These are phyloP conservation scores for Sphaeramia orbicularis DNA, from an alignment of 2,797 vertebrate genomes.

Conservation along the genomic window DNA sequence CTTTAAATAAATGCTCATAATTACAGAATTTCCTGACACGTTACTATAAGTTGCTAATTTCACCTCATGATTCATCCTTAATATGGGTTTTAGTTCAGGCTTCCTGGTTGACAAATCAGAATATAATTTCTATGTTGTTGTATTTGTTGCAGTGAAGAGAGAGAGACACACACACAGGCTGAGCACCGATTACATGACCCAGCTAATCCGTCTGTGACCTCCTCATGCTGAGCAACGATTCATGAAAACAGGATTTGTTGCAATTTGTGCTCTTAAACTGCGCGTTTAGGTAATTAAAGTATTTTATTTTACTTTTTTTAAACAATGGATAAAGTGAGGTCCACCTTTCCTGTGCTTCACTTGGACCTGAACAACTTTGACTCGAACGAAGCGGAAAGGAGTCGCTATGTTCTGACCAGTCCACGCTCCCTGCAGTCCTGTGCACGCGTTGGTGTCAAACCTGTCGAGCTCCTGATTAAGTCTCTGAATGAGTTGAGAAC, in stretches of 20 bases:
- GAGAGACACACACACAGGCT: too few relatives aligned
- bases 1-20: not conserved
- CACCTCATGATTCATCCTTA: not conserved
- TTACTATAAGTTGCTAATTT: not conserved
- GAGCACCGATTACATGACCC: not conserved
- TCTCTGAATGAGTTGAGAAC: conserved; percentile 74
- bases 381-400: conserved; percentile 46
- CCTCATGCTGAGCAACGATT: not conserved
- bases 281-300: not conserved
- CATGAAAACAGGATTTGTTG: not conserved
- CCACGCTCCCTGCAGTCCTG: conserved; percentile 72
- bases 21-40: too few relatives aligned
- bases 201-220: conserved; percentile 70
- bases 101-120: not conserved
- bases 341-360: conserved; percentile 42
- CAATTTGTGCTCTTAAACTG: not conserved
- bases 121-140: too few relatives aligned
- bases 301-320: not conserved
- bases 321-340: conserved; percentile 68
- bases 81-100: not conserved
- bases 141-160: too few relatives aligned
- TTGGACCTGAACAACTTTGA: conserved; percentile 76
- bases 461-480: conserved; percentile 77
- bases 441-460: conserved; percentile 70
- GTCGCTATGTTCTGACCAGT: conserved; percentile 67